Conservation (phyloP, 2,888 invertebrate species). For the Scotopteryx bipunctaria region DNA sequence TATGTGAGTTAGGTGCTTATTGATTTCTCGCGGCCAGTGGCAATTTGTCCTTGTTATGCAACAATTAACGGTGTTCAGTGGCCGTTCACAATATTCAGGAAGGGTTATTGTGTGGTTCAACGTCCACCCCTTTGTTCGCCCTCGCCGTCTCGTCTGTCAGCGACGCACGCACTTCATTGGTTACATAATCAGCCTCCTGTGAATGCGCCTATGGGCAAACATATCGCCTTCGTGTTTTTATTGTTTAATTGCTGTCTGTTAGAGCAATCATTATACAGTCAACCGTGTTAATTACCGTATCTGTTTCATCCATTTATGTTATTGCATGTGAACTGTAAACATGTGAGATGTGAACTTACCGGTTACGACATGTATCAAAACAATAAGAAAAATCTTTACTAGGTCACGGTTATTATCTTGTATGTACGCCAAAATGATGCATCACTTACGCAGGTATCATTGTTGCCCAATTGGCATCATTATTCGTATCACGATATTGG, state of each 20-base stretch:
- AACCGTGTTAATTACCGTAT: slow-evolving; percentile 43
- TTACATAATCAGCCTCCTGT: slow-evolving; percentile 54
- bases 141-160: slow-evolving; percentile 52
- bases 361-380: slow-evolving; percentile 10
- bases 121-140: slow-evolving; percentile 58
- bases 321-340: slow-evolving; percentile 26
- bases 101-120: slow-evolving; percentile 61
- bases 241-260: slow-evolving; percentile 47
- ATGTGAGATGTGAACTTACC: too few relatives aligned
- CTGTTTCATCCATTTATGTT: slow-evolving; percentile 31
- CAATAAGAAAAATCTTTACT: slow-evolving; percentile 32
- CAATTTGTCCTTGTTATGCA: slow-evolving; percentile 43
- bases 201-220: slow-evolving; percentile 49
- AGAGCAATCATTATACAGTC: slow-evolving; percentile 42
- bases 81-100: slow-evolving; percentile 55
- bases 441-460: slow-evolving; percentile 46
- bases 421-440: slow-evolving; percentile 45
- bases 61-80: slow-evolving; percentile 59
- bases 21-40: slow-evolving; percentile 21
- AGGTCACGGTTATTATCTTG: slow-evolving; percentile 48
- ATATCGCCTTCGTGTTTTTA: slow-evolving; percentile 44
- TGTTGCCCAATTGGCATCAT: slow-evolving; percentile 60
- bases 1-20: slow-evolving; percentile 10
- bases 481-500: slow-evolving; percentile 61
- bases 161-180: slow-evolving; percentile 57